Percentiles rank a stretch among this genome's conserved stretches.
These are phyloP conservation scores for Philhelius pedissequus DNA, from an alignment of 2,888 invertebrate species.

Conservation along the genomic window DNA sequence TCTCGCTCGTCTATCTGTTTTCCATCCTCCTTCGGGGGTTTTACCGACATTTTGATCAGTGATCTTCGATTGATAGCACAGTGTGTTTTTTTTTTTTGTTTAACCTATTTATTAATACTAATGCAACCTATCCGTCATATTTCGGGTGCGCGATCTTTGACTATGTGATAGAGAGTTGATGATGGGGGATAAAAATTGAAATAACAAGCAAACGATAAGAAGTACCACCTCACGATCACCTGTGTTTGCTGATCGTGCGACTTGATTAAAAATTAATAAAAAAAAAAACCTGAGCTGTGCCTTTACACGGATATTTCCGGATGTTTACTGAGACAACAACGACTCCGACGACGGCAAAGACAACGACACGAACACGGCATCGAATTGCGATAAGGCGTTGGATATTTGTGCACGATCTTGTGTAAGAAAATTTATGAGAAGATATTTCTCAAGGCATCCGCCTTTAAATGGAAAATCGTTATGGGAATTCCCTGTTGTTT, in stretches of 20 bases:
- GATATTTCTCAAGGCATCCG: conserved; percentile 30
- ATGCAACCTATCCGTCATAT: neutral
- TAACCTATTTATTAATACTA: too few species aligned
- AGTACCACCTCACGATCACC: conserved; percentile 57
- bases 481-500: neutral
- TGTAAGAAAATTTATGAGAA: conserved; percentile 1
- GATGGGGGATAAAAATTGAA: neutral
- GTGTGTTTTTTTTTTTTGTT: neutral
- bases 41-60: neutral
- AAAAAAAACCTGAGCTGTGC: conserved; percentile 1
- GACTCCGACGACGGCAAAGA: neutral
- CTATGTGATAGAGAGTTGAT: neutral
- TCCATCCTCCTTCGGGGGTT: neutral
- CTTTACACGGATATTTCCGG: conserved; percentile 62
- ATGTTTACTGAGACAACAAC: conserved; percentile 25
- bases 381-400: conserved; percentile 12
- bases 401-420: conserved; percentile 54
- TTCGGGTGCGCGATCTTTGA: conserved; percentile 36
- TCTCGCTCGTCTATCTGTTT: neutral
- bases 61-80: conserved; percentile 13
- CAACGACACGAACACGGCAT: neutral
- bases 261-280: conserved; percentile 1
- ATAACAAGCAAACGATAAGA: conserved; percentile 33
- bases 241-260: conserved; percentile 59
- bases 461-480: neutral